A percentile compares a stretch with the other conserved stretches of the same genome.
Conservation (phyloP, 2,888 invertebrate species). For the Campoplex nolae region DNA sequence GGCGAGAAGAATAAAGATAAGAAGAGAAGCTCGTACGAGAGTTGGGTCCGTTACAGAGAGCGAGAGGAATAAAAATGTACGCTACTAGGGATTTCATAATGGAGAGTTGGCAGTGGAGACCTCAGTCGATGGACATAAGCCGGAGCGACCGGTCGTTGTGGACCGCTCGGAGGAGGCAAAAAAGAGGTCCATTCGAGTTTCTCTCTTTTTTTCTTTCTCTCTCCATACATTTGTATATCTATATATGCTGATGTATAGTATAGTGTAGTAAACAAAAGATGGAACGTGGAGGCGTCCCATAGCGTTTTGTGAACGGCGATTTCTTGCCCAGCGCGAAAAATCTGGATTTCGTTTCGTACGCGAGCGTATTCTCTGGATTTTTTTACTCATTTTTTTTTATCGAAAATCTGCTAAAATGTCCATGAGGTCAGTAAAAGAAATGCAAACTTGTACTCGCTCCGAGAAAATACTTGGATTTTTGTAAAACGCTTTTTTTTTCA, state of each 20-base stretch:
- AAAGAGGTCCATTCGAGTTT: slow-evolving; percentile 57
- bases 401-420: slow-evolving; percentile 35
- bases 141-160: slow-evolving; percentile 68
- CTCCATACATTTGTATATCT: background rate
- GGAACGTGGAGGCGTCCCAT: slow-evolving; percentile 56
- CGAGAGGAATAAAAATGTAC: slow-evolving; percentile 29
- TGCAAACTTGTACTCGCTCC: background rate
- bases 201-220: background rate
- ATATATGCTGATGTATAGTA: slow-evolving; percentile 28
- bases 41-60: slow-evolving; percentile 14
- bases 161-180: slow-evolving; percentile 65
- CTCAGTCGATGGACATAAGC: slow-evolving; percentile 69
- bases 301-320: slow-evolving; percentile 27
- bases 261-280: slow-evolving; percentile 66
- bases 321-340: slow-evolving; percentile 19
- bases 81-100: slow-evolving; percentile 67
- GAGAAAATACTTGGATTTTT: background rate
- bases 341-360: background rate
- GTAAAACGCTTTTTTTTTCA: background rate
- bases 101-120: slow-evolving; percentile 64
- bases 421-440: slow-evolving; percentile 49
- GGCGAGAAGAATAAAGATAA: slow-evolving; percentile 46
- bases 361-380: background rate
- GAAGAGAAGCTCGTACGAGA: slow-evolving; percentile 19
- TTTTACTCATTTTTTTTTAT: background rate